Evolutionary conservation across 2,888 invertebrate species (phyloP).

Genomic region (Eupithecia pulchellata): DNA sequence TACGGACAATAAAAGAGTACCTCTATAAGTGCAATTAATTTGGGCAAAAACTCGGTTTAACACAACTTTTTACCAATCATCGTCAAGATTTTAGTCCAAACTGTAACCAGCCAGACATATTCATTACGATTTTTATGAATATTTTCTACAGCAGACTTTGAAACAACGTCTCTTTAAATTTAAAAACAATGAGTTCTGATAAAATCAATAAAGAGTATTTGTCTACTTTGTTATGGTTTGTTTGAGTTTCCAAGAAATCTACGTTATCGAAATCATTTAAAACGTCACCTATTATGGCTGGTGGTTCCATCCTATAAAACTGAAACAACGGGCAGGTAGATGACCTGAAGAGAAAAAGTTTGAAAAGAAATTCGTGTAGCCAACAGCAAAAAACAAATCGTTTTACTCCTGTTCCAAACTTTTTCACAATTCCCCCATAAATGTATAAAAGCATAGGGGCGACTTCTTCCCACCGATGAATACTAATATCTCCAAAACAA

Average conservation of each 20-base stretch:
- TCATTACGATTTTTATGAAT: background rate
- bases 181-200: constrained; percentile 18
- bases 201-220: constrained; percentile 5
- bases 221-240: constrained; percentile 19
- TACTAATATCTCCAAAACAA: constrained; percentile 59
- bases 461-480: constrained; percentile 53
- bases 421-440: constrained; percentile 20
- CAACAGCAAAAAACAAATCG: background rate
- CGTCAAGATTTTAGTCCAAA: background rate
- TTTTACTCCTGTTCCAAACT: constrained; percentile 9
- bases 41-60: no score
- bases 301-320: background rate
- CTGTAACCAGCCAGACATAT: constrained; percentile 3
- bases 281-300: background rate
- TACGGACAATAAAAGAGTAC: background rate
- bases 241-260: background rate
- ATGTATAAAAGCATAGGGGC: constrained; percentile 46
- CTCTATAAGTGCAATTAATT: no score
- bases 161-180: constrained; percentile 19
- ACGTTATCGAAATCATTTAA: background rate
- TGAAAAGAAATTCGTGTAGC: background rate
- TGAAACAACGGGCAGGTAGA: background rate
- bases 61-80: background rate
- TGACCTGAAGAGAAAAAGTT: background rate
- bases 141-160: background rate